Evolutionary conservation across 2,888 invertebrate species (phyloP), one percentile per base, ranked within the genome.

Genomic region (Eubasilissa splendida): DNA sequence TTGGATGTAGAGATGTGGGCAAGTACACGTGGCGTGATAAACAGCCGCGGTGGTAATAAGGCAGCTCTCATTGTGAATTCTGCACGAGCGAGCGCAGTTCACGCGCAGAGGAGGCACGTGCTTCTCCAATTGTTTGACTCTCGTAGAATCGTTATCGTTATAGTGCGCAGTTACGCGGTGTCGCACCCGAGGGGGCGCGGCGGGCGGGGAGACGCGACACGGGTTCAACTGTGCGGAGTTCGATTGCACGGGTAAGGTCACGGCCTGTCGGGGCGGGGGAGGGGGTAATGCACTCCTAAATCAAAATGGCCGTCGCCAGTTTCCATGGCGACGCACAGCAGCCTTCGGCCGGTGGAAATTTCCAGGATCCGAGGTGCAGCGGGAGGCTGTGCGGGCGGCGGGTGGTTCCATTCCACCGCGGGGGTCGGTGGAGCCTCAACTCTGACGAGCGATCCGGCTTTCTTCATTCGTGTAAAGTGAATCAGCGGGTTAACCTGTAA

Each of bases 221-320:
- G 68, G 68, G 68, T 68, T 66, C n/a, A 33, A 71, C 71, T 31
- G 54, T 31, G 54, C 54, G 31, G 71, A 71, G 71, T 71, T 73
- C 71, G 71, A 58, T 58, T 73, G 71, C 71, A 73, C 56, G 54
- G 33, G 53, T 56, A 73, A 73, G 71, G 71, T 73, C 71, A 73
- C 71, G 71, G 71, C 56, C 71, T 56, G 52, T 10, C 60, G 9
- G 33, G 60, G 59, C 14, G 31, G 63, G 80, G 42, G 52, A 59
- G 59, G 70, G 77, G 60, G 79, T 71, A 76, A 76, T 82, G 82
- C 82, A 81, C 79, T 82, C 42, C 71, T 77, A 71, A 76, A 63
- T 79, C 71, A 81, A 82, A 79, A 82, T 82, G 82, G 79, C 82
- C 66, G 73, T 52, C 79, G 22, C 5, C 33, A 58, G 79, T 81